Conservation (phyloP, 2,797 vertebrate genomes). For the Brachyalestes nurse region DNA sequence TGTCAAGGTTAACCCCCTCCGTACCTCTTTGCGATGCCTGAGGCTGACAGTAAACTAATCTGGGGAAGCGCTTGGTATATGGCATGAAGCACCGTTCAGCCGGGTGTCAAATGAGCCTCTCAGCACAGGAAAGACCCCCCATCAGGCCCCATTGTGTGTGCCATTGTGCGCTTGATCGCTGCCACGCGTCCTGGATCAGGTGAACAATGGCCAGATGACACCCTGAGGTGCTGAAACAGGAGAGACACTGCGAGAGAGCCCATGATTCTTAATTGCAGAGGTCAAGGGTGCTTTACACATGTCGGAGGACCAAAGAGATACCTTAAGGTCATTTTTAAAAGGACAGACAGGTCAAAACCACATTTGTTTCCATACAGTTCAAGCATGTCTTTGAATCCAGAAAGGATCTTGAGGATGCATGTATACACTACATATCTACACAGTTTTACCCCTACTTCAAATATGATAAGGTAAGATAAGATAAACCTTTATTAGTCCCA, state of each 20-base stretch:
- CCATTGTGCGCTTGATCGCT: conserved; percentile 78
- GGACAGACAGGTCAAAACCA: background rate
- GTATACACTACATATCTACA: too few relatives aligned
- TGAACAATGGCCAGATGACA: conserved; percentile 79
- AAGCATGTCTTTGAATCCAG: background rate
- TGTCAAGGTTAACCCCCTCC: conserved; percentile 72
- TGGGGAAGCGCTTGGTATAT: conserved; percentile 73
- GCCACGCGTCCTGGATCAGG: conserved; percentile 79
- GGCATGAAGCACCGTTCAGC: conserved; percentile 60
- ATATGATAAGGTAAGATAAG: too few relatives aligned
- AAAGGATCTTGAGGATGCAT: background rate
- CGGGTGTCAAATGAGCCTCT: conserved; percentile 71
- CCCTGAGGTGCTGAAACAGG: conserved; percentile 48
- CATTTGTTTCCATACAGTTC: background rate
- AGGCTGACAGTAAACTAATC: conserved; percentile 67
- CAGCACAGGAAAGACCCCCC: conserved; percentile 61
- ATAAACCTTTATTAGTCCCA: too few relatives aligned
- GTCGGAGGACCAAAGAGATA: background rate
- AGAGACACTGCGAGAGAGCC: conserved; percentile 33
- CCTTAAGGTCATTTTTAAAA: background rate
- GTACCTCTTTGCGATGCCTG: conserved; percentile 49
- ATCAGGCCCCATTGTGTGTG: conserved; percentile 62
- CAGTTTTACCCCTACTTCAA: background rate
- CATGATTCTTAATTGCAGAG: background rate
- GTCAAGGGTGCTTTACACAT: conserved; percentile 14